phyloP scores from a whole-genome alignment of 2,797 vertebrate species.

The Halcyon badia region DNA sequence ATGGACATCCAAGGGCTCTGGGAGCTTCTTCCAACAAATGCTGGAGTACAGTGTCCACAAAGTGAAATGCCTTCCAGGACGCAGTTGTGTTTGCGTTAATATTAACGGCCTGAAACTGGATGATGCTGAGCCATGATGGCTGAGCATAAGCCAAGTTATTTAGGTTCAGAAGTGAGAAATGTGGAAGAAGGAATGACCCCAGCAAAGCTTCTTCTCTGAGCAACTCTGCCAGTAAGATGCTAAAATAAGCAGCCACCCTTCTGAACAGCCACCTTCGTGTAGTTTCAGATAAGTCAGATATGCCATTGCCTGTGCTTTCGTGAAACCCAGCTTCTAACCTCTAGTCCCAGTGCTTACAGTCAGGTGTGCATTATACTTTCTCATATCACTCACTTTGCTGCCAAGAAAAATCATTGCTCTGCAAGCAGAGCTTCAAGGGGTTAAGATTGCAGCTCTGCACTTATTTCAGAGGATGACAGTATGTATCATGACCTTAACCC shows the following conservation, averaged over 20 bases:
- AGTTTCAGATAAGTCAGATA: not conserved
- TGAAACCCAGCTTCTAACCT: not conserved
- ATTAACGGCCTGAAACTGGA: not conserved
- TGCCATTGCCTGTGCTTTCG: not conserved
- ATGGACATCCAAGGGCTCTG: not conserved
- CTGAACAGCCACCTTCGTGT: not conserved
- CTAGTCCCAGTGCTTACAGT: not conserved
- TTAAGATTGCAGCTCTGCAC: not conserved
- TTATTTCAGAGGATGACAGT: not conserved
- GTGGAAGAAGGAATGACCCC: not conserved
- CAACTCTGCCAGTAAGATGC: not conserved
- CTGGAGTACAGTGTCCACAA: not conserved
- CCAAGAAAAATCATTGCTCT: not conserved
- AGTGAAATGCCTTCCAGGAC: not conserved
- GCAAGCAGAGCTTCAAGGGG: not conserved
- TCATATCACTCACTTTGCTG: not conserved
- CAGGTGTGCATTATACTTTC: not conserved
- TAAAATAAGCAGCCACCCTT: not conserved
- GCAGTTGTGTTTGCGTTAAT: not conserved
- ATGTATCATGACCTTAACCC: not conserved
- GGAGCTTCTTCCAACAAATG: not conserved
- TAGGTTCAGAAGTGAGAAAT: not conserved
- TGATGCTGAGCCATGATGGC: too few relatives aligned
- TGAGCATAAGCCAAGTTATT: not conserved
- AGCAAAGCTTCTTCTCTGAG: not conserved